phyloP scores from a whole-genome alignment of 2,113 vertebrate genomes.

The Lepus timidus region DNA sequence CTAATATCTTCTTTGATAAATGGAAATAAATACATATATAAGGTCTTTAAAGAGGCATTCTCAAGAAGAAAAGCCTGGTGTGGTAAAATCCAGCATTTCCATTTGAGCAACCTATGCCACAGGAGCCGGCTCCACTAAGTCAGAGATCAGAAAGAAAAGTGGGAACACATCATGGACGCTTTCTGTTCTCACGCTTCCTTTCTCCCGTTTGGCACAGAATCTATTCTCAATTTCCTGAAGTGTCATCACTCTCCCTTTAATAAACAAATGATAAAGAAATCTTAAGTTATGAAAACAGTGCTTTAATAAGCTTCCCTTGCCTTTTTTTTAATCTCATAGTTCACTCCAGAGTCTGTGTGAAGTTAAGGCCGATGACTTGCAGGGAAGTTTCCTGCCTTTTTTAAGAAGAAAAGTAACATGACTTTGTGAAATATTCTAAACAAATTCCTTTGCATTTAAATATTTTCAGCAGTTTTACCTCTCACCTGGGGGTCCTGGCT shows the following conservation, averaged over 20 bases:
- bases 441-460: conserved; percentile 4
- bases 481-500: background rate
- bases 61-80: background rate
- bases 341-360: background rate
- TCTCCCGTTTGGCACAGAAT: background rate
- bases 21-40: background rate
- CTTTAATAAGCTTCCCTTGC: conserved; percentile 4
- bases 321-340: background rate
- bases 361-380: background rate
- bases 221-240: conserved; percentile 53
- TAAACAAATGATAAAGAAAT: conserved; percentile 57
- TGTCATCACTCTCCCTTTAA: background rate
- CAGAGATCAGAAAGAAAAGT: background rate
- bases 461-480: background rate
- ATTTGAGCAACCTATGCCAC: background rate
- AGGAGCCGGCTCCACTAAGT: background rate
- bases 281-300: background rate
- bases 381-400: background rate
- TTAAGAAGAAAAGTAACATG: conserved; percentile 42
- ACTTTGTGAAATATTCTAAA: conserved; percentile 29
- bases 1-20: background rate
- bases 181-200: background rate
- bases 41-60: background rate
- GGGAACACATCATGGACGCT: background rate
- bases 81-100: conserved; percentile 13